These are phyloP conservation scores for Xestia rhomboidea DNA, from an alignment of 2,888 invertebrate species.

Conservation along the genomic window DNA sequence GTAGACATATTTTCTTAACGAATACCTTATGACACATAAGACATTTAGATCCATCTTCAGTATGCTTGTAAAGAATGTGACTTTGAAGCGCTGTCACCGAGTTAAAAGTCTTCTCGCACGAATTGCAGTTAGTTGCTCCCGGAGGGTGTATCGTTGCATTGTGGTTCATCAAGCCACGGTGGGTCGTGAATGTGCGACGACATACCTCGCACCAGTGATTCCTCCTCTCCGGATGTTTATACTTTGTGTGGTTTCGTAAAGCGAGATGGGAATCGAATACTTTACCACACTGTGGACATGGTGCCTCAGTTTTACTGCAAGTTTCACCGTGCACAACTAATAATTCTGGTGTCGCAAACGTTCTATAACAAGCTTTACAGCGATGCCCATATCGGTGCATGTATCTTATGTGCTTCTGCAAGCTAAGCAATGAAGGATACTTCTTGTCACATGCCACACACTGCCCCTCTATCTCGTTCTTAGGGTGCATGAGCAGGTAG, in stretches of 20 bases:
- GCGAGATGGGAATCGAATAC: constrained; percentile 75
- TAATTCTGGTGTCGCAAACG: constrained; percentile 70
- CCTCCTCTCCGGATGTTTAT: constrained; percentile 77
- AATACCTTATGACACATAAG: constrained; percentile 75
- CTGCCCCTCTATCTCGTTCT: constrained; percentile 68
- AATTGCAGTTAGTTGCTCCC: constrained; percentile 72
- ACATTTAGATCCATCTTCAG: constrained; percentile 71
- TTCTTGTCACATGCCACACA: constrained; percentile 79
- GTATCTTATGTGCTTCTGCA: constrained; percentile 81
- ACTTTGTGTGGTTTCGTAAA: constrained; percentile 78
- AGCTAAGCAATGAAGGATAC: constrained; percentile 80
- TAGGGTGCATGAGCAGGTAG: constrained; percentile 78
- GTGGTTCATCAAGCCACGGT: constrained; percentile 76
- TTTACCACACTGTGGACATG: constrained; percentile 77
- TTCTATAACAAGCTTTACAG: constrained; percentile 79
- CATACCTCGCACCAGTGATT: constrained; percentile 76
- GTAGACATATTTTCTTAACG: constrained; percentile 67
- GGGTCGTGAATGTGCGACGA: constrained; percentile 75
- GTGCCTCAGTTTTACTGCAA: constrained; percentile 73
- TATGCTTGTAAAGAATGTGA: constrained; percentile 78
- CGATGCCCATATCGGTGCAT: constrained; percentile 78
- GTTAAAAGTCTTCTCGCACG: constrained; percentile 73
- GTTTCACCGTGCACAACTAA: constrained; percentile 70
- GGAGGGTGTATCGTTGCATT: constrained; percentile 74
- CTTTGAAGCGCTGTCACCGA: constrained; percentile 75